Evolutionary conservation across 2,797 vertebrate species (phyloP), one percentile per base, ranked within the genome.

Genomic region (Hyperoplus immaculatus): DNA sequence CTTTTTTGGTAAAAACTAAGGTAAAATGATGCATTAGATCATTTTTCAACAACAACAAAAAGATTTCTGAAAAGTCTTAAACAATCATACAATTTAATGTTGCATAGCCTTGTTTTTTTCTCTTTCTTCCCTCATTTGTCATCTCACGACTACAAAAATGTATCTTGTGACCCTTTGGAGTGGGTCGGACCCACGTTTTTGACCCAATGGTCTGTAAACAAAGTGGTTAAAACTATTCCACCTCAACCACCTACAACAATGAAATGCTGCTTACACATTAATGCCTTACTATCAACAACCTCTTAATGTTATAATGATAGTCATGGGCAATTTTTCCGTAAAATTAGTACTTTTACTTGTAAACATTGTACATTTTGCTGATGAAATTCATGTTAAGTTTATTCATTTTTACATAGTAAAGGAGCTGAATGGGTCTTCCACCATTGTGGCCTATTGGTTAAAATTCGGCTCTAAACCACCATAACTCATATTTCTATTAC

Each of bases 391-490:
- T 29, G 42, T 47, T 5, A 4, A 69, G 51, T 41, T 14, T 10
- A 18, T 67, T 42, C 5, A 50, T 59, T 69, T 69, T 60, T 13
- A 55, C 18, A 50, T 69, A 29, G n/a, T 18, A 14, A 65, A 10
- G n/a, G 7, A 8, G 39, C 41, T 12, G n/a, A 56, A 39, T 42
- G 14, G n/a, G n/a, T 43, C 2, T 13, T 47, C 41, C 41, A 45
- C 16, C 29, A n/a, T 36, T 41, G 46, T 29, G 12, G 36, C 50
- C 29, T 11, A 14, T 12, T 55, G 39, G n/a, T 56, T 21, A 14
- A 47, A 62, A 15, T 38, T 80, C 69, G 61, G 38, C 76, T 56
- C 36, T 29, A 29, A 29, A 5, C 14, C 50, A 18, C n/a, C 29
- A 45, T 29, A 57, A 0, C 12, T 63, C 15, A n/a, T 45, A 16